Base-by-base conservation (phyloP, 2,113 vertebrate genomes). In the Periophthalmus modestus region DNA sequence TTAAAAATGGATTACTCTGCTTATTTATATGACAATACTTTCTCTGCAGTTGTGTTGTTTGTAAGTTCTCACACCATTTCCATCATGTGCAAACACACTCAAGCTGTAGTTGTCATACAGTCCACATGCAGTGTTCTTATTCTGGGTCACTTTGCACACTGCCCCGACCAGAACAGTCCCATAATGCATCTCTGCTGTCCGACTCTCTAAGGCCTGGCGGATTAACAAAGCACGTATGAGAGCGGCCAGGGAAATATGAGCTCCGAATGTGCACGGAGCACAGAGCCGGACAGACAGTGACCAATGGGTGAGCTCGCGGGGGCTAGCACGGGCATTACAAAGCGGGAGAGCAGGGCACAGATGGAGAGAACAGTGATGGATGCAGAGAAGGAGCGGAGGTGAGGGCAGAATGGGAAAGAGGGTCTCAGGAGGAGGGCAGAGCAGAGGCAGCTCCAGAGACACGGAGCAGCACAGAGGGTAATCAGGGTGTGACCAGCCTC, bases 201-300 rank as follows among this genome's bases (percentile, higher is more conserved):
- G 9, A 11, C 15, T 28, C 59, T 62, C 24, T 16, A 85, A 83
- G 71, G 73, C 23, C 21, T 68, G 57, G 15, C 67, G 61, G 76
- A 75, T 81, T 66, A 80, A 78, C 82, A 84, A 77, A 78, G 83
- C 80, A 58, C 87, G 61, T 36, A 43, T 66, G 18, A 61, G 68
- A 71, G 81, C 80, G 87, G 74, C 78, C 80, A 76, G 75, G 18
- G 2, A 71, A 82, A 88, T 80, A 83, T 81, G 69, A 83, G 83
- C 87, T 89, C 82, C 82, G 86, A 88, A 77, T 80, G 81, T 72
- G 75, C 0, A 19, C 33, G 24, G 48, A 52, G 77, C 65, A 72
- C 83, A 90, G 87, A 88, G 82, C 83, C 85, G 85, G 87, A 69
- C n/a, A 59, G 79, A 88, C 88, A 87, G 79, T 87, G 85, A 89